Evolutionary conservation across 2,797 vertebrate species (phyloP).

Genomic region (Morelia viridis): DNA sequence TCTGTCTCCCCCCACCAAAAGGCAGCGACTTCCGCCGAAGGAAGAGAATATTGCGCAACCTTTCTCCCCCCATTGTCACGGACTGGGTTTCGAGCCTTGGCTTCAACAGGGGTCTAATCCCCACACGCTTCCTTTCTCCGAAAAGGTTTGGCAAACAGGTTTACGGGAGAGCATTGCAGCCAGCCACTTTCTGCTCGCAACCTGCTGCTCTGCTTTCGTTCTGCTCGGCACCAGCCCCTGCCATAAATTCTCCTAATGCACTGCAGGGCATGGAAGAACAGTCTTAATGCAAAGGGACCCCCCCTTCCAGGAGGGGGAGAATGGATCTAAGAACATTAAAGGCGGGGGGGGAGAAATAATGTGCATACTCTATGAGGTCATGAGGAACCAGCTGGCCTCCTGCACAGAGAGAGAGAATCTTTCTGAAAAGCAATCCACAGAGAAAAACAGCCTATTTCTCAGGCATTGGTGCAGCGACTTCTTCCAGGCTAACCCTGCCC

Average conservation of each 20-base stretch:
- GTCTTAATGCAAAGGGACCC: background rate
- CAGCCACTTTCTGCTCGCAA: background rate
- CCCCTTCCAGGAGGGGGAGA: slow-evolving; percentile 1
- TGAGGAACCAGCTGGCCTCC: background rate
- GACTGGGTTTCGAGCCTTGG: no score
- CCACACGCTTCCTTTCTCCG: no score
- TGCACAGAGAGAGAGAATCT: background rate
- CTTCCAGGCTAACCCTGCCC: no score
- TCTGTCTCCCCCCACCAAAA: background rate
- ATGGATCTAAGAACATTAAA: slow-evolving; percentile 59
- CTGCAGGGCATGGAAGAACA: background rate
- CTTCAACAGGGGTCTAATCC: background rate
- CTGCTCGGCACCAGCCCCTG: background rate
- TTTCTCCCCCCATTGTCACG: no score
- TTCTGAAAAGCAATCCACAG: background rate
- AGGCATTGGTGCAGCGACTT: background rate
- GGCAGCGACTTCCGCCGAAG: background rate
- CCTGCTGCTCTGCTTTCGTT: background rate
- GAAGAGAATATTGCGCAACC: background rate
- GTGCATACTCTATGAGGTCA: background rate
- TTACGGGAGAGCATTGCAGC: background rate
- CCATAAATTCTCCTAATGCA: background rate
- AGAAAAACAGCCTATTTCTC: background rate
- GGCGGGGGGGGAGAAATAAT: slow-evolving; percentile 31
- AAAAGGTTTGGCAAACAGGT: background rate